Conservation (phyloP, 2,888 invertebrate species). For the Neoascia interrupta region DNA sequence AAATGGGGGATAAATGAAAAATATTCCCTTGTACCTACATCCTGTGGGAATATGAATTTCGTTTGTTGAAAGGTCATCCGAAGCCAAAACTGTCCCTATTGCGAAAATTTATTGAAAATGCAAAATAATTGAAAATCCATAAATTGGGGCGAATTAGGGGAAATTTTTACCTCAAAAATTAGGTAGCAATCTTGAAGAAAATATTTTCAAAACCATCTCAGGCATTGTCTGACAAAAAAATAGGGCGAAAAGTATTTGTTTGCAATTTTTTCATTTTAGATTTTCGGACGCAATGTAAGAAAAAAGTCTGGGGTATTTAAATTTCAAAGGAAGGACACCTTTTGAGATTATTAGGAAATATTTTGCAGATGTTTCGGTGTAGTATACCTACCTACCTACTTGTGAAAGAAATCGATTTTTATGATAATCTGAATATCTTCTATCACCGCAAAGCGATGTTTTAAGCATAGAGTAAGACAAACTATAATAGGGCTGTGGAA, state of each 20-base stretch:
- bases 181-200: conserved; percentile 5
- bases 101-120: conserved; percentile 52
- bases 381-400: too few relatives aligned
- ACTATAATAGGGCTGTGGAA: too few relatives aligned
- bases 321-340: too few relatives aligned
- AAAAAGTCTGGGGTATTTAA: too few relatives aligned
- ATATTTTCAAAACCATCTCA: background rate
- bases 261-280: background rate
- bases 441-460: too few relatives aligned
- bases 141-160: conserved; percentile 22
- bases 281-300: background rate
- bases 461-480: too few relatives aligned
- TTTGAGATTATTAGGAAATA: too few relatives aligned
- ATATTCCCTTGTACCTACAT: background rate
- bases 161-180: conserved; percentile 45
- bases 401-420: too few relatives aligned
- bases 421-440: too few relatives aligned
- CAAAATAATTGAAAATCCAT: conserved; percentile 43
- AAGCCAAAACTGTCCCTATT: conserved; percentile 8
- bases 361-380: too few relatives aligned
- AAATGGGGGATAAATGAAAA: background rate
- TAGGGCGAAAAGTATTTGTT: conserved; percentile 4
- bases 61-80: conserved; percentile 13
- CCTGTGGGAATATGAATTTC: conserved; percentile 42
- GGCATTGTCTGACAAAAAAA: background rate